Conservation (phyloP, 2,888 invertebrate genomes). For the Salticus scenicus region DNA sequence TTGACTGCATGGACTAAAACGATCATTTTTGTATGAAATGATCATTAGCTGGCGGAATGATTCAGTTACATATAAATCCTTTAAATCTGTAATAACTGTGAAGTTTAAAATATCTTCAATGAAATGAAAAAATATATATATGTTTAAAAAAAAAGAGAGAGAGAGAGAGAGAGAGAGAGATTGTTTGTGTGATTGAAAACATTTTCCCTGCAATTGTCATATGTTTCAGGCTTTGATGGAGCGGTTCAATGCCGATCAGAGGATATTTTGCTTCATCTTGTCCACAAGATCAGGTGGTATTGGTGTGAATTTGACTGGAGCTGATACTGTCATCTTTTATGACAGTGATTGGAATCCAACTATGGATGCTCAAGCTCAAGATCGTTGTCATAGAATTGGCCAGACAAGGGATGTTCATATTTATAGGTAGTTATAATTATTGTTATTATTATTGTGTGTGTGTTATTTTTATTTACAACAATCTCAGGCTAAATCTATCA, state of each 20-base stretch:
- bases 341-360: constrained; percentile 99
- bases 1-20: too few relatives aligned
- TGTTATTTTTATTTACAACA: neutral
- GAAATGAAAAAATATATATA: too few relatives aligned
- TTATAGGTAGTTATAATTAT: constrained; percentile 80
- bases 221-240: constrained; percentile 89
- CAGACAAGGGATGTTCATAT: constrained; percentile 99
- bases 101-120: too few relatives aligned
- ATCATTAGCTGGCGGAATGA: too few relatives aligned
- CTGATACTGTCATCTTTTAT: constrained; percentile 99
- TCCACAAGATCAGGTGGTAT: constrained; percentile 98
- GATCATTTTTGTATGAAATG: too few relatives aligned
- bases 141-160: too few relatives aligned
- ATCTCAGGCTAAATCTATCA: neutral
- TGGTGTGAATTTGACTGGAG: constrained; percentile 98
- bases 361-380: constrained; percentile 93
- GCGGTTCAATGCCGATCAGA: constrained; percentile 94
- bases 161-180: too few relatives aligned
- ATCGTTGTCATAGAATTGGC: constrained; percentile 97
- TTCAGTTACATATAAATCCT: too few relatives aligned
- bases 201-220: too few relatives aligned
- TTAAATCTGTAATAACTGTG: too few relatives aligned
- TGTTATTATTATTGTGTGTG: too few relatives aligned
- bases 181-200: too few relatives aligned
- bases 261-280: constrained; percentile 97